Evolutionary conservation across 2,797 vertebrate species (phyloP).

Genomic region (Coreius guichenoti): DNA sequence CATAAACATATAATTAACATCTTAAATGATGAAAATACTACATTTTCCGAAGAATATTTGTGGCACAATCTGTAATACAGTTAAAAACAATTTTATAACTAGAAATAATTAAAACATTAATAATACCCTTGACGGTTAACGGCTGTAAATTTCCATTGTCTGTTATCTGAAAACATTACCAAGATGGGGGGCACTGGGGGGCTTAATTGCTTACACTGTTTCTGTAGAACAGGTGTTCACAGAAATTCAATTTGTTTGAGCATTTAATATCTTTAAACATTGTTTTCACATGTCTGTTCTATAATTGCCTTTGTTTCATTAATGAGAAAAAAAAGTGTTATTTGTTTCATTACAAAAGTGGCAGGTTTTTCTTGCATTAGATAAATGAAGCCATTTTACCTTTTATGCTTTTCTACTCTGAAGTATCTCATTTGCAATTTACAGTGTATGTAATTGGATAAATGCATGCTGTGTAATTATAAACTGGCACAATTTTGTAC

Average conservation of each 20-base stretch:
- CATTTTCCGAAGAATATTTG: neutral
- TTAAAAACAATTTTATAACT: conserved; percentile 55
- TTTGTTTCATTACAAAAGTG: conserved; percentile 51
- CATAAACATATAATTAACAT: neutral
- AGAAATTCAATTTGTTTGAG: conserved; percentile 49
- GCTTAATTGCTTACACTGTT: conserved; percentile 57
- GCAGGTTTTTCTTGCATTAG: conserved; percentile 47
- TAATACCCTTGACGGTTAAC: conserved; percentile 61
- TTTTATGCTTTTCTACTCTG: conserved; percentile 38
- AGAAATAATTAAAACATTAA: conserved; percentile 60
- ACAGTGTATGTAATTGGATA: conserved; percentile 34
- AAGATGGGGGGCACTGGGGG: conserved; percentile 60
- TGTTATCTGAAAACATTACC: conserved; percentile 63
- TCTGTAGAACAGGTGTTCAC: conserved; percentile 57
- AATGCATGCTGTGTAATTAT: conserved; percentile 21
- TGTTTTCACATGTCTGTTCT: conserved; percentile 60
- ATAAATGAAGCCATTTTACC: conserved; percentile 41
- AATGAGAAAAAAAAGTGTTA: conserved; percentile 42
- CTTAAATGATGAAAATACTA: neutral
- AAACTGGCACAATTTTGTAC: neutral
- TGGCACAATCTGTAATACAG: conserved; percentile 46
- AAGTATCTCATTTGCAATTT: conserved; percentile 24
- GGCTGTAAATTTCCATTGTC: conserved; percentile 63
- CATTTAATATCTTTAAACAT: conserved; percentile 51
- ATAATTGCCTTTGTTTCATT: conserved; percentile 56